Evolutionary conservation across 2,888 invertebrate genomes (phyloP), one percentile per base, ranked within the genome.

Genomic region (Drosophila subsilvestris): DNA sequence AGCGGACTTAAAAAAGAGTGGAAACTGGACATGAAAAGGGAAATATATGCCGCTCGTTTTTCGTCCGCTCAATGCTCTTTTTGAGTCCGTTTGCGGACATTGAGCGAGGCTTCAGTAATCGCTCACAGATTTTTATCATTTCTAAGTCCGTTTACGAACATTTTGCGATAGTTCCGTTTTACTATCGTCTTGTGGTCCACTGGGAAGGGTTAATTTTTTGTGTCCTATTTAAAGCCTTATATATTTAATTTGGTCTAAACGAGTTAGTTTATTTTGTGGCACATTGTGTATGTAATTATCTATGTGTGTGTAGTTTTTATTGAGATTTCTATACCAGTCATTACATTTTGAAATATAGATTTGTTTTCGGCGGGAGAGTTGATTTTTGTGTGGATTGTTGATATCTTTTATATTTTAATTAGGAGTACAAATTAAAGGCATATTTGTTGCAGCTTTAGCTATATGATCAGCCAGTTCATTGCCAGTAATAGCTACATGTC

Each of bases 401-500:
- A 43, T 51, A 20, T 59, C 51, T 20, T 43, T 44, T 14, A 18
- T 29, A 44, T 51, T 59, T 3, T 22, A 22, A 3, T 22, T 22
- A 22, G 3, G 22, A 22, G 22, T 22, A 22, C 3, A 22, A 22
- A 22, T 22, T 22, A 22, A 3, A 22, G 22, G 22, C 22, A 20
- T 20, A 20, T 20, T 20, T 20, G 20, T 20, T 20, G 20, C 20
- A 20, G 1, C 20, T 20, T 20, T 20, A 20, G 20, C 20, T 3
- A 20, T 20, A 20, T 20, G 20, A 20, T 20, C 20, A 22, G 22
- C 22, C 22, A 22, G 22, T 22, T 22, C 22, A 2, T 22, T 51
- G 2, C 44, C 51, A 29, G 27, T 43, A 50, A 59, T 59, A 20
- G 50, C 59, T 10, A 50, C 32, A 20, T 59, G 51, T 27, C 51